Conservation (phyloP, 2,113 vertebrate genomes). For the Coregonus clupeaformis region DNA sequence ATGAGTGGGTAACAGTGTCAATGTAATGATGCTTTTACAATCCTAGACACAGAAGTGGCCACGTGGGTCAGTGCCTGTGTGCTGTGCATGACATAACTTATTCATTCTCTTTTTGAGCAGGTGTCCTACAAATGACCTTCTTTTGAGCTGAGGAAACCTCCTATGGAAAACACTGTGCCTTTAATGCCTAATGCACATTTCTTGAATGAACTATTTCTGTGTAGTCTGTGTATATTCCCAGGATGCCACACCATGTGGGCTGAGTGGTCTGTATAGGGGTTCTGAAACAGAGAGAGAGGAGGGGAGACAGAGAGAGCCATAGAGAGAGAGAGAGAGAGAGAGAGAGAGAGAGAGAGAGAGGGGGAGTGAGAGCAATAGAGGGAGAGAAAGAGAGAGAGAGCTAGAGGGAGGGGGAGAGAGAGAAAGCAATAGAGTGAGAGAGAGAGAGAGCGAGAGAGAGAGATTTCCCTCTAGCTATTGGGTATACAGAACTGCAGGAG, state of each 20-base stretch:
- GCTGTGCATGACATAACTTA: slow-evolving; percentile 10
- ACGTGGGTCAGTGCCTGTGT: slow-evolving; percentile 23
- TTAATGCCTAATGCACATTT: slow-evolving; percentile 56
- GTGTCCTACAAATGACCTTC: slow-evolving; percentile 73
- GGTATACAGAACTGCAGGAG: slow-evolving; percentile 42
- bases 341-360: too few species aligned
- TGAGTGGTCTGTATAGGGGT: slow-evolving; percentile 33
- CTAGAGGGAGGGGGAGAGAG: too few species aligned
- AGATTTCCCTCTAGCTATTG: slow-evolving; percentile 40
- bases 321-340: too few species aligned
- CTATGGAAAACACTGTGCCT: slow-evolving; percentile 50
- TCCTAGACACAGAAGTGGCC: slow-evolving; percentile 17
- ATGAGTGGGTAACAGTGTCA: slow-evolving; percentile 1
- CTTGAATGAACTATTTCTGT: slow-evolving; percentile 57
- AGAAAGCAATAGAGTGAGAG: too few species aligned
- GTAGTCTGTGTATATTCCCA: slow-evolving; percentile 44
- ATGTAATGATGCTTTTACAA: slow-evolving; percentile 3
- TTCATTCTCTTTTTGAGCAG: slow-evolving; percentile 22
- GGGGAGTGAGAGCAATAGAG: too few species aligned
- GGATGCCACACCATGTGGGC: slow-evolving; percentile 53
- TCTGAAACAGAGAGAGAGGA: slow-evolving; percentile 33
- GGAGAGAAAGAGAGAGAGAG: too few species aligned
- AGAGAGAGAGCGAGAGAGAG: neutral
- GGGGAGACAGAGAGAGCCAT: neutral
- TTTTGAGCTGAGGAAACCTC: slow-evolving; percentile 47